Conservation (phyloP, 2,797 vertebrate genomes). For the Harpagifer antarcticus region DNA sequence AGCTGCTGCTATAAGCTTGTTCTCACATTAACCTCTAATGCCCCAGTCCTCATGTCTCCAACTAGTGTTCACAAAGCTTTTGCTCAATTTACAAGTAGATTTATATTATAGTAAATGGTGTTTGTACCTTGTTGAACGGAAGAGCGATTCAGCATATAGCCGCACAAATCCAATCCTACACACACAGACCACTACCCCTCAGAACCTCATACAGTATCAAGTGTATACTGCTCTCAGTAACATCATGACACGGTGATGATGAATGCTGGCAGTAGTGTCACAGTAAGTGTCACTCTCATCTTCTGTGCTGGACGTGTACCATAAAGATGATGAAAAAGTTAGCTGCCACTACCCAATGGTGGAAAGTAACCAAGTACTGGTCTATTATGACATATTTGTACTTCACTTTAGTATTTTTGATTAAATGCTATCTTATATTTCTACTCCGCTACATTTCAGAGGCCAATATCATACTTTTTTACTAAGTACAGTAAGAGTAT, state of each 20-base stretch:
- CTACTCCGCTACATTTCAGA: too few species aligned
- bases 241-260: constrained; percentile 38
- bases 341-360: neutral
- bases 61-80: constrained; percentile 11
- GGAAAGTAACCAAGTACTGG: too few species aligned
- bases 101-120: constrained; percentile 8
- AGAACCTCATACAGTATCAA: constrained; percentile 33
- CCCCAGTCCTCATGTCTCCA: neutral
- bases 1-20: constrained; percentile 36
- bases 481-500: neutral
- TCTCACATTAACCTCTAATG: constrained; percentile 45
- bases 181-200: constrained; percentile 7
- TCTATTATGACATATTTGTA: too few species aligned
- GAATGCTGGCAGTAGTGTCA: constrained; percentile 52
- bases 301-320: constrained; percentile 25
- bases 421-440: too few species aligned
- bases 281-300: constrained; percentile 34
- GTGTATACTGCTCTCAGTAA: constrained; percentile 29
- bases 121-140: constrained; percentile 18
- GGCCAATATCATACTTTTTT: too few species aligned
- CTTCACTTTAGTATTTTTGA: too few species aligned
- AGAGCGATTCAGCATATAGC: constrained; percentile 1
- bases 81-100: neutral
- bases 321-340: constrained; percentile 47
- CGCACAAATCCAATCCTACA: constrained; percentile 2